phyloP scores from a whole-genome alignment of 2,888 invertebrate genomes.

The Scaptomyza polygonia region DNA sequence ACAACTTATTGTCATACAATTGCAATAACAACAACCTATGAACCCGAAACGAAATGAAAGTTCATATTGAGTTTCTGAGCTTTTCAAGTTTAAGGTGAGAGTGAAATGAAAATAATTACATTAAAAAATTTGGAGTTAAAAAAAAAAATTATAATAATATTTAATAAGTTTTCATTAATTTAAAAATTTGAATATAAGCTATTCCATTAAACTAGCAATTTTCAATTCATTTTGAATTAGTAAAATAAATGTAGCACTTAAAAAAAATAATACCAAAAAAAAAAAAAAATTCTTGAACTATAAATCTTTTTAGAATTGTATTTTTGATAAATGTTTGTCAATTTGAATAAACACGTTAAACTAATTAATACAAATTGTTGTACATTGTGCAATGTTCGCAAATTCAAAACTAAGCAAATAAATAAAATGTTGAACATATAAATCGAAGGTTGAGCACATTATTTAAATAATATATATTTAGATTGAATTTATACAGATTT shows the following conservation, averaged over 20 bases:
- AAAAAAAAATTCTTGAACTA: not conserved
- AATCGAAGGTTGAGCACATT: not conserved
- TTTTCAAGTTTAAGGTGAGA: too few species aligned
- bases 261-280: not conserved
- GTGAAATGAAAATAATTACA: too few species aligned
- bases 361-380: constrained; percentile 5
- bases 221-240: too few species aligned
- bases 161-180: too few species aligned
- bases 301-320: not conserved
- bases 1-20: not conserved
- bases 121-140: too few species aligned
- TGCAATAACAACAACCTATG: not conserved
- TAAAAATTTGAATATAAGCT: too few species aligned
- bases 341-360: not conserved
- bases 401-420: not conserved
- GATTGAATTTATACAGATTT: too few species aligned
- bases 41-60: not conserved
- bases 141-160: too few species aligned
- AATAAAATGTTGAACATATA: not conserved
- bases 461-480: not conserved
- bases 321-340: not conserved
- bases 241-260: not conserved
- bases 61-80: not conserved
- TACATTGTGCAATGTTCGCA: not conserved
- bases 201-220: too few species aligned